Conservation (phyloP, 2,888 invertebrate species). For the Drosophila parthenogenetica region DNA sequence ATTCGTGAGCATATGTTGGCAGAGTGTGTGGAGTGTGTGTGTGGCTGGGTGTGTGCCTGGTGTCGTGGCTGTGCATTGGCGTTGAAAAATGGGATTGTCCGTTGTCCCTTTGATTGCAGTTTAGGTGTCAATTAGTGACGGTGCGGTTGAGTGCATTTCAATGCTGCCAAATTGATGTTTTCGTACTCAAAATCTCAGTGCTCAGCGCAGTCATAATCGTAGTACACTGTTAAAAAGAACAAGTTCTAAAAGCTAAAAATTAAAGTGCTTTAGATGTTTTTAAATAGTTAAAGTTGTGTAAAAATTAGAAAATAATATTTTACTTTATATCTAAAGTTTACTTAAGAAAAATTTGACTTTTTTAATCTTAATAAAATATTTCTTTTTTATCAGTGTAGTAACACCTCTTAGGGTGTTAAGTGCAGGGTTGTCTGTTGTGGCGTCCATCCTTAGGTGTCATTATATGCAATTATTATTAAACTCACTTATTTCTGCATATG, state of each 20-base stretch:
- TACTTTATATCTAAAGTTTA: no score
- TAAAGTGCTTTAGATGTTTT: no score
- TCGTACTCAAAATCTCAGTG: constrained; percentile 20
- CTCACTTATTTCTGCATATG: not conserved
- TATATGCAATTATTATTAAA: constrained; percentile 23
- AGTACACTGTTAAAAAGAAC: no score
- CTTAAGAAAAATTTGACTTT: no score
- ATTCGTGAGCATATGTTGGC: constrained; percentile 45
- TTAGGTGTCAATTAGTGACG: constrained; percentile 81
- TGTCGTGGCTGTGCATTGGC: constrained; percentile 35
- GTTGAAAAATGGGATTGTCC: constrained; percentile 62
- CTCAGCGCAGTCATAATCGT: no score
- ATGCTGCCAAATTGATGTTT: constrained; percentile 52
- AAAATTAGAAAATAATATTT: no score
- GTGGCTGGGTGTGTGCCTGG: constrained; percentile 37
- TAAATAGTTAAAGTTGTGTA: no score
- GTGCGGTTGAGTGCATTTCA: constrained; percentile 78
- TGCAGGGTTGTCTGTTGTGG: no score
- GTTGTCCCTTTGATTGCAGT: constrained; percentile 69
- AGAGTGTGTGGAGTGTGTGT: constrained; percentile 27
- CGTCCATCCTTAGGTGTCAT: not conserved
- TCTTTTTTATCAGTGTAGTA: not conserved
- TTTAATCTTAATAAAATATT: no score
- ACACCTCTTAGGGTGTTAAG: not conserved
- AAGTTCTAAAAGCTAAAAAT: no score